Base-by-base conservation (phyloP, 2,113 vertebrate genomes). In the Myanophis thanlyinensis region DNA sequence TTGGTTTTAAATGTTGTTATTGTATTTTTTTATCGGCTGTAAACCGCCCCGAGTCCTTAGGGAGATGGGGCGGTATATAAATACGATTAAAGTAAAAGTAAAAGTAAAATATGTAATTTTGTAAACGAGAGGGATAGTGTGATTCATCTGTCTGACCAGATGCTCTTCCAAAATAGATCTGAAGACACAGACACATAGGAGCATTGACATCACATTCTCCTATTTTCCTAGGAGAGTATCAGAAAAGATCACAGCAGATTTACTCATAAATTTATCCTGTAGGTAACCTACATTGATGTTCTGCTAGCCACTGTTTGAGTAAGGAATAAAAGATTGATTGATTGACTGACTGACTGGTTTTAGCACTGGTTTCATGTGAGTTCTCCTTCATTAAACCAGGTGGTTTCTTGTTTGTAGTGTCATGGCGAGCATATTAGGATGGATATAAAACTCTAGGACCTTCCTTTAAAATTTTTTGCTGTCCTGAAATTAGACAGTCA, bases 381-480 rank as follows among this genome's bases (percentile, higher is more conserved):
- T 51, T 87, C 67, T 93, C 73, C 85, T 87, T 89, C 89, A 54
- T 85, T 49, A 5, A 49, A 87, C 89, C 80, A 84, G n/a, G 15
- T 85, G 46, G 46, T 23, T 85, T 73, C 11, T 51, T n/a, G 13
- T 15, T 49, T 0, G 35, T 88, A 80, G 52, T 35, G 48, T 47
- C 89, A 87, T n/a, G 15, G 12, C 20, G 4, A 7, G 0, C 25
- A 2, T 15, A 52, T 93, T 91, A 20, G 85, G 49, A 48, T 53
- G 62, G 46, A 23, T 92, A 62, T 80, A 85, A 89, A 91, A 92
- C 56, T 54, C n/a, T 54, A 80, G 92, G 94, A 93, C 53, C 25
- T 62, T 27, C 27, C 4, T 11, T 62, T 62, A 62, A n/a, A n/a
- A 5, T 88, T 27, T n/a, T n/a, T n/a, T n/a, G 9, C 47, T 27